phyloP scores from a whole-genome alignment of 2,797 vertebrate genomes.

The Trachurus trachurus region DNA sequence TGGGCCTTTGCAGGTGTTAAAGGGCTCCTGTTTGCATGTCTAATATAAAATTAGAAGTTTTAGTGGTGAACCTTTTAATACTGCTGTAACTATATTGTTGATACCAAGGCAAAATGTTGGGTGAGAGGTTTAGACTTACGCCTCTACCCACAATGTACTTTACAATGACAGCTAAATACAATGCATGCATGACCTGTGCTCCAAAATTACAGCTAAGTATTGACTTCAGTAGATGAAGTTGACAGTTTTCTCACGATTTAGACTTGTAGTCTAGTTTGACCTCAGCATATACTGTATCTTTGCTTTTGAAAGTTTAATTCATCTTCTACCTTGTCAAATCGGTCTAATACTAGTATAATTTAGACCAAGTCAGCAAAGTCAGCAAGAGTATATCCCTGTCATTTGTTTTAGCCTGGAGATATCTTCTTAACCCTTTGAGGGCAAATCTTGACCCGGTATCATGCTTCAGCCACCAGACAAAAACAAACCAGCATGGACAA shows the following conservation, averaged over 20 bases:
- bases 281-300: too few relatives aligned
- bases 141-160: background rate
- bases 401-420: slow-evolving; percentile 70
- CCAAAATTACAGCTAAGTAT: background rate
- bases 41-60: background rate
- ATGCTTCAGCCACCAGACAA: slow-evolving; percentile 58
- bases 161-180: background rate
- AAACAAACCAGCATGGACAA: slow-evolving; percentile 67
- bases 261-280: background rate
- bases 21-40: background rate
- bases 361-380: slow-evolving; percentile 30
- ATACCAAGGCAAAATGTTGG: background rate
- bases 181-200: background rate
- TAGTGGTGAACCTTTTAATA: background rate
- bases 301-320: background rate
- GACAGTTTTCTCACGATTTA: background rate
- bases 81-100: background rate
- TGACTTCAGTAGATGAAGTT: background rate
- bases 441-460: slow-evolving; percentile 57
- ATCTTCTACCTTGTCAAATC: slow-evolving; percentile 18
- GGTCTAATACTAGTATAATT: slow-evolving; percentile 14
- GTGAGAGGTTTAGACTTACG: background rate
- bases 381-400: slow-evolving; percentile 23
- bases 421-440: slow-evolving; percentile 70
- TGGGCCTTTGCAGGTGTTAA: background rate